Evolutionary conservation across 2,113 vertebrate genomes (phyloP), one percentile per base, ranked within the genome.

Genomic region (Agelaius phoeniceus): DNA sequence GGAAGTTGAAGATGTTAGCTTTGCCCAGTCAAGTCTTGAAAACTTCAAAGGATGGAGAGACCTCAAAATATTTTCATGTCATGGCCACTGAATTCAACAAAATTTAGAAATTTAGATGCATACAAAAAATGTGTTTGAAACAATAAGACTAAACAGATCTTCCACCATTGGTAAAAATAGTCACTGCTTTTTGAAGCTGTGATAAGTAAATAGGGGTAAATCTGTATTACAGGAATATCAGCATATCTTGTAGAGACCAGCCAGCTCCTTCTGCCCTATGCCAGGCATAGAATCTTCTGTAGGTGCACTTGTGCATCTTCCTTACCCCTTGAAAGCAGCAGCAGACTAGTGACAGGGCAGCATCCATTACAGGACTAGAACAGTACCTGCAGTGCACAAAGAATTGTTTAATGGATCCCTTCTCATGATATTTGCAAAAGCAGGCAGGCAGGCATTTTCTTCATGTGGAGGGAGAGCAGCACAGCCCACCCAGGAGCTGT

Each of bases 281-380:
- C 10, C 77, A 95, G 43, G 15, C n/a, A 35, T 0, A 37, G 43
- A 81, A 55, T 8, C 46, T 71, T 51, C 55, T 75, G 57, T 2
- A 55, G 73, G 31, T 51, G 59, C 41, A 30, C 33, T 28, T 0
- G 0, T 33, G 27, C 22, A 14, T 15, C 33, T 44, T 27, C 6
- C 28, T 43, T 44, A 13, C 2, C 33, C 49, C 58, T 37, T 8
- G 52, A 18, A 66, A 58, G 51, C 46, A 63, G 68, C 0, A 69
- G 43, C 15, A 77, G n/a, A 65, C 13, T 0, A 33, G 55, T 19
- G 46, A 43, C 31, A 58, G 61, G 82, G 44, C 22, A 62, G 59
- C 51, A 83, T 28, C 55, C 55, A 24, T 17, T 31, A 63, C 55
- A 86, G 68, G 57, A n/a, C 51, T 22, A 0, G 20, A 27, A 11